Evolutionary conservation across 2,888 invertebrate species (phyloP), one percentile per base, ranked within the genome.

Genomic region (Drosophila setosimentum): DNA sequence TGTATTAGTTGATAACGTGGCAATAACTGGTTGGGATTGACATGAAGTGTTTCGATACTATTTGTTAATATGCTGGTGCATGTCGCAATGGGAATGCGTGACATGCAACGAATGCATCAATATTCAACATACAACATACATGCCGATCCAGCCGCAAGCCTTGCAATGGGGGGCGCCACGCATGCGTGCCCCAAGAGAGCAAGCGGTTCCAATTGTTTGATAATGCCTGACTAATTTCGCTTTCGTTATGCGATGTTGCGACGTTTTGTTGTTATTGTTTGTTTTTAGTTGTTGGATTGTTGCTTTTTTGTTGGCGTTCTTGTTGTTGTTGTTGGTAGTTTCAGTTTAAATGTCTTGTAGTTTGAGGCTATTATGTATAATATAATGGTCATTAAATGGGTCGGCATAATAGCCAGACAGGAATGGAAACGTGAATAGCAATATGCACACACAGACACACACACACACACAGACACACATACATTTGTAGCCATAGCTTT

Each of bases 341-440:
- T 53, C 21, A 49, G 62, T 76, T 51, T 45, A 78, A 78, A 77
- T 80, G 65, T 65, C 70, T 77, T 67, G 68, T 77, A 68, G 81
- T 78, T 80, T 62, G 73, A 32, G 49, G 63, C 77, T 72, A 82
- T 82, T 82, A 82, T 83, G 72, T 77, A 83, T 83, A 82, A 82
- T 82, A 83, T 82, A 82, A 77, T 72, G 74, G 71, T 70, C 83
- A 83, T 83, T 82, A 83, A 83, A 80, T 76, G 73, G 55, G 49
- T 48, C 65, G 59, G 68, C 80, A 80, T 80, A 71, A 75, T 78
- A 50, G 50, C 57, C 49, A 45, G 78, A 55, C 58, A 64, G 68
- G 40, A 62, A 62, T 42, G 45, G 51, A 37, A 51, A 68, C 48
- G 62, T 37, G 45, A 45, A 45, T 45, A 29, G 32, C 30, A 32